Evolutionary conservation across 2,113 vertebrate genomes (phyloP).

Genomic region (Prietella phreatophila): DNA sequence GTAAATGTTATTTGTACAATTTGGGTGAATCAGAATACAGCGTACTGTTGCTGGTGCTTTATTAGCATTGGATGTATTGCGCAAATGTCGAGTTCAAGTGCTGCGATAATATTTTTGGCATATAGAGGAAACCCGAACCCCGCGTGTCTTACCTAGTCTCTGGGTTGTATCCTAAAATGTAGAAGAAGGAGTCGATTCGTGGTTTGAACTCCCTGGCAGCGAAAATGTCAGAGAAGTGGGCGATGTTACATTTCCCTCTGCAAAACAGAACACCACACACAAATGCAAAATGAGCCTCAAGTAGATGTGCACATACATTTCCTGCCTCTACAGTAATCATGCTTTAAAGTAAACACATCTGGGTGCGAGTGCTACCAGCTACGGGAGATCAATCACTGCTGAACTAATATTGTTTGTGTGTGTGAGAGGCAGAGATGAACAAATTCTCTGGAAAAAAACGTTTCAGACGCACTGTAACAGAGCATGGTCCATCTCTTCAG

Average conservation of each 20-base stretch:
- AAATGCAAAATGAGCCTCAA: constrained; percentile 29
- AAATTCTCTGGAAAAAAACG: not conserved
- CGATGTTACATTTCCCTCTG: constrained; percentile 99
- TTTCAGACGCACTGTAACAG: not conserved
- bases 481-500: constrained; percentile 43
- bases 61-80: not conserved
- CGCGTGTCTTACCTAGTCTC: constrained; percentile 89
- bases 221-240: constrained; percentile 99
- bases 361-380: not conserved
- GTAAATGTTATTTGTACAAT: not conserved
- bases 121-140: not conserved
- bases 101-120: not conserved
- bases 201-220: constrained; percentile 99
- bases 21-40: not conserved
- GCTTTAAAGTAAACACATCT: constrained; percentile 26
- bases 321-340: not conserved
- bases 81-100: not conserved
- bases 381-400: constrained; percentile 13
- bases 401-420: constrained; percentile 22
- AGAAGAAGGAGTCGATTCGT: constrained; percentile 98
- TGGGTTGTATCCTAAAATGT: constrained; percentile 98
- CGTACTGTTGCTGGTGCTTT: not conserved
- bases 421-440: not conserved
- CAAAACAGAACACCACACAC: constrained; percentile 61
- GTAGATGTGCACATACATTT: constrained; percentile 13